These are phyloP conservation scores for Mallotus villosus DNA, from an alignment of 2,797 vertebrate genomes.

Conservation along the genomic window DNA sequence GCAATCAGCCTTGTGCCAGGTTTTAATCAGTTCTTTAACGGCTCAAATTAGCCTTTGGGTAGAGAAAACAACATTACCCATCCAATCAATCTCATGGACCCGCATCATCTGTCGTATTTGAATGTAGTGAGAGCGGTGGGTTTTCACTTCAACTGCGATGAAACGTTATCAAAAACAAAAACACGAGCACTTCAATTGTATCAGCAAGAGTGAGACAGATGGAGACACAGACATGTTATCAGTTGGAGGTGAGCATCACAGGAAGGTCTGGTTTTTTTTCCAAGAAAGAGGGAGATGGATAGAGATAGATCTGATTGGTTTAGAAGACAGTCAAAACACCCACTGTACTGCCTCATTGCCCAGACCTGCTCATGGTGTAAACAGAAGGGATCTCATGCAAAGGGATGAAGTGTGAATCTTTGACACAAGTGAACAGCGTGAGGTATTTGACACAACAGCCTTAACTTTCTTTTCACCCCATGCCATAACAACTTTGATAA, in stretches of 20 bases:
- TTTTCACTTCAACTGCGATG: not conserved
- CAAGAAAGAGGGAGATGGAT: constrained; percentile 10
- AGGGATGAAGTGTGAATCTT: not conserved
- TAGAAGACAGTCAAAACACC: constrained; percentile 19
- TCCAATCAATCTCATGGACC: constrained; percentile 15
- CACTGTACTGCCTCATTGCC: constrained; percentile 29
- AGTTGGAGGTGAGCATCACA: constrained; percentile 38
- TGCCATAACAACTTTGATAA: not conserved
- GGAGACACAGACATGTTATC: constrained; percentile 42
- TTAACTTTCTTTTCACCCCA: not conserved
- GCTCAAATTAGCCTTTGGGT: constrained; percentile 35
- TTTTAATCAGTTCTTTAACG: constrained; percentile 42
- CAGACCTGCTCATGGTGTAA: too few species aligned
- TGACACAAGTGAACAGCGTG: not conserved
- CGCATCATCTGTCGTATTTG: not conserved
- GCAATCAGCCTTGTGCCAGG: constrained; percentile 38
- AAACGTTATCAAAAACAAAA: not conserved
- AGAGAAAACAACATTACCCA: constrained; percentile 25
- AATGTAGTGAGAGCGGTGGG: not conserved
- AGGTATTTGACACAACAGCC: not conserved
- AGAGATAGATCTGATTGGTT: constrained; percentile 8
- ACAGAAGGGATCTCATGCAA: not conserved
- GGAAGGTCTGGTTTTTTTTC: constrained; percentile 39
- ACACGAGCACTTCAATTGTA: not conserved
- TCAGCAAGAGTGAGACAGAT: constrained; percentile 40